These are phyloP conservation scores for Vollenhovia emeryi DNA, from an alignment of 1,140 invertebrate species.

Conservation along the genomic window DNA sequence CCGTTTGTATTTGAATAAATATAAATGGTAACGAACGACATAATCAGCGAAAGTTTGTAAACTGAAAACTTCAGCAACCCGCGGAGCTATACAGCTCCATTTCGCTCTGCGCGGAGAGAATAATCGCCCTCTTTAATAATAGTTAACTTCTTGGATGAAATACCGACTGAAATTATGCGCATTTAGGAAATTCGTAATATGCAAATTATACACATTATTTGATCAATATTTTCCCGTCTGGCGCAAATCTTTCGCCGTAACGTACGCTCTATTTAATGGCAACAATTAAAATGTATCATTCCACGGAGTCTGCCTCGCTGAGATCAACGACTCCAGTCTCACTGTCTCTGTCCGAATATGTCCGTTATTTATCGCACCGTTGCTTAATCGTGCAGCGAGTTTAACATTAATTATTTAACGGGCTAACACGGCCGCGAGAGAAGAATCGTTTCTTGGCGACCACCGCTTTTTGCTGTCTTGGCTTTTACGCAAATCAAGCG, in stretches of 20 bases:
- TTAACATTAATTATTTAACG: conserved; percentile 24
- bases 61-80: conserved; percentile 32
- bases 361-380: neutral
- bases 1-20: neutral
- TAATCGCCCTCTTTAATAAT: conserved; percentile 40
- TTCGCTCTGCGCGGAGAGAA: neutral
- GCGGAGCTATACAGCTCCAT: neutral
- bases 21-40: neutral
- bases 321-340: conserved; percentile 10
- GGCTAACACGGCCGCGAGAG: neutral
- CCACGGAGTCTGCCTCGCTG: neutral
- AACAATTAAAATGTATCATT: conserved; percentile 25
- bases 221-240: neutral
- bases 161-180: conserved; percentile 32
- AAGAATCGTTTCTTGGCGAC: neutral
- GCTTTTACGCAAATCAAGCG: conserved; percentile 3
- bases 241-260: conserved; percentile 2
- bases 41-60: conserved; percentile 47
- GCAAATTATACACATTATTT: conserved; percentile 19
- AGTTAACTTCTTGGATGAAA: conserved; percentile 34
- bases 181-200: conserved; percentile 1
- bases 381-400: neutral
- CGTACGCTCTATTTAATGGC: neutral
- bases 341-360: neutral
- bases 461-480: neutral